A percentile compares a stretch with the other conserved stretches of the same genome.
Evolutionary conservation across 1,140 invertebrate species (phyloP).

Genomic region (Dinoponera quadriceps): DNA sequence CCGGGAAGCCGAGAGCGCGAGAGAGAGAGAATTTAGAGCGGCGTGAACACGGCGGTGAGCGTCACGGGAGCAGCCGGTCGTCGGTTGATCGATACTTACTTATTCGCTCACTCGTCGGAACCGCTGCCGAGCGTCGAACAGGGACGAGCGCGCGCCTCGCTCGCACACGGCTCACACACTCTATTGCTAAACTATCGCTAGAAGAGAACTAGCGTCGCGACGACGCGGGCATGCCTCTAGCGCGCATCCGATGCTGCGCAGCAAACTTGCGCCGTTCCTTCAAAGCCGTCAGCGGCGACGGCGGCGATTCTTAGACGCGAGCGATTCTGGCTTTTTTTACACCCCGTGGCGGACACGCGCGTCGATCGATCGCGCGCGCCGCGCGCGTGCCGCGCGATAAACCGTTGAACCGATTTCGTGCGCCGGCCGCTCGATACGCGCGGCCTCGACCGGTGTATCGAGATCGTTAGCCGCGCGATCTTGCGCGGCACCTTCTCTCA

Average conservation of each 20-base stretch:
- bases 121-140: conserved; percentile 26
- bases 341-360: background rate
- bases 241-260: conserved; percentile 41
- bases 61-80: background rate
- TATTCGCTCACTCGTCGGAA: background rate
- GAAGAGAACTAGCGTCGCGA: conserved; percentile 25
- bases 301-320: conserved; percentile 22
- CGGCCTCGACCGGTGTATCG: no score
- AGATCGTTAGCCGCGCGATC: background rate
- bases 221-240: conserved; percentile 11
- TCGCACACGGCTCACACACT: conserved; percentile 6
- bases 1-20: background rate
- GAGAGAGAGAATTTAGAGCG: background rate
- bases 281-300: background rate
- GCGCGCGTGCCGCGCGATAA: background rate
- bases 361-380: background rate
- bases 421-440: no score
- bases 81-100: conserved; percentile 47
- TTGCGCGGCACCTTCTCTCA: background rate
- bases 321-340: background rate
- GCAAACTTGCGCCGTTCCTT: conserved; percentile 30
- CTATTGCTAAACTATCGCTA: conserved; percentile 34
- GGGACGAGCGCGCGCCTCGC: background rate
- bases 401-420: background rate
- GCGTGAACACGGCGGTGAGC: background rate